These are phyloP conservation scores for Coenobita brevimanus DNA, from an alignment of 1,140 invertebrate genomes.

Conservation along the genomic window DNA sequence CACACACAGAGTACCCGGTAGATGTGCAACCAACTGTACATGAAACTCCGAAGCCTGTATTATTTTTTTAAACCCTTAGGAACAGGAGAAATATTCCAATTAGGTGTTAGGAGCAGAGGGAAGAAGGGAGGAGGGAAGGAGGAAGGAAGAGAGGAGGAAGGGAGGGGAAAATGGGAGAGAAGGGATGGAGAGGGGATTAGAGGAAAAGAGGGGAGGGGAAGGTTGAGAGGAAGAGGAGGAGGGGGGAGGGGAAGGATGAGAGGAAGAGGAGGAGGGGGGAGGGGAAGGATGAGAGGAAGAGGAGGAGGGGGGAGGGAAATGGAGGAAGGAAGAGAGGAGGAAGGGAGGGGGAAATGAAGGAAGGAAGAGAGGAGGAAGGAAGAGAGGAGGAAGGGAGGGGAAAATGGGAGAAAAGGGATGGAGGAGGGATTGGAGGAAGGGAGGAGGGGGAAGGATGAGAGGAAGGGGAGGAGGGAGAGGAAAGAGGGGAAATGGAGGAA, in stretches of 20 bases:
- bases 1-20: too few relatives aligned
- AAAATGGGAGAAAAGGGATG: neutral
- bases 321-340: neutral
- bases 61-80: too few relatives aligned
- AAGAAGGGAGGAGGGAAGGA: neutral
- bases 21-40: too few relatives aligned
- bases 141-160: too few relatives aligned
- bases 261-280: neutral
- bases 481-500: neutral
- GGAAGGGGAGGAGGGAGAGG: neutral
- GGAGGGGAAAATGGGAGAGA: too few relatives aligned
- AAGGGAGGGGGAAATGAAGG: neutral
- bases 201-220: too few relatives aligned
- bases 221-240: too few relatives aligned
- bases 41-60: too few relatives aligned
- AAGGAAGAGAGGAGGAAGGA: neutral
- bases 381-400: neutral
- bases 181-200: too few relatives aligned
- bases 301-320: neutral
- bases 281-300: neutral
- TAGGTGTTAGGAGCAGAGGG: neutral
- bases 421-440: neutral
- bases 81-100: too few relatives aligned
- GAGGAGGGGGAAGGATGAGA: neutral
- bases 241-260: neutral